Percentiles rank a stretch among this genome's conserved stretches.
Conservation (phyloP, 2,797 vertebrate genomes). For the Acanthopagrus latus region DNA sequence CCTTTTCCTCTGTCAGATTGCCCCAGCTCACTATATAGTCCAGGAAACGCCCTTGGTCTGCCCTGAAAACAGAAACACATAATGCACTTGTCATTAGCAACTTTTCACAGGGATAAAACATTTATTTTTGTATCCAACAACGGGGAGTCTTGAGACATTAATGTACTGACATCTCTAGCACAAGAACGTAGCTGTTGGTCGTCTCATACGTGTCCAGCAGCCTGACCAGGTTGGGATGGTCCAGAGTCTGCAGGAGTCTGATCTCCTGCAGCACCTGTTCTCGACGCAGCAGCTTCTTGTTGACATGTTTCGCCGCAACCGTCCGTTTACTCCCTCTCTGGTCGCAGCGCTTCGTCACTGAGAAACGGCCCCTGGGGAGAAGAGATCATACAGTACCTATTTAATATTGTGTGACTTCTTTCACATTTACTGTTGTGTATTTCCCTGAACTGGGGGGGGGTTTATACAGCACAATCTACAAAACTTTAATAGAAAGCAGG, state of each 20-base stretch:
- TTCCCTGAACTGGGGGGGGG: not conserved
- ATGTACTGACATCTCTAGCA: slow-evolving; percentile 93
- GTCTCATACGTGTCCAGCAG: slow-evolving; percentile 96
- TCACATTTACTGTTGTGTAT: not conserved
- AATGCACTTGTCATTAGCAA: not conserved
- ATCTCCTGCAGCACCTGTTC: slow-evolving; percentile 97
- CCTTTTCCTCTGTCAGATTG: slow-evolving; percentile 94
- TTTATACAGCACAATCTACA: not conserved
- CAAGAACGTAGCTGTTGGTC: slow-evolving; percentile 91
- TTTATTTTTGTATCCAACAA: not conserved
- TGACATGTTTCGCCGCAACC: slow-evolving; percentile 95
- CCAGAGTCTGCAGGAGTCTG: slow-evolving; percentile 92
- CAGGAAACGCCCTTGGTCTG: slow-evolving; percentile 93
- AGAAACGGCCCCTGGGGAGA: slow-evolving; percentile 92
- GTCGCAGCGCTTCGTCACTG: slow-evolving; percentile 95
- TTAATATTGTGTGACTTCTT: not conserved
- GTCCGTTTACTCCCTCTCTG: slow-evolving; percentile 93
- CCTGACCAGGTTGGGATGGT: slow-evolving; percentile 93
- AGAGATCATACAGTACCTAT: slow-evolving; percentile 4
- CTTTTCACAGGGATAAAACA: not conserved
- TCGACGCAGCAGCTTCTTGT: slow-evolving; percentile 96
- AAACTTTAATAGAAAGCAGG: not conserved
- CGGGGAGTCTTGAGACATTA: not conserved
- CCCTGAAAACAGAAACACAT: slow-evolving; percentile 78
- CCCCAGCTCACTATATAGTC: slow-evolving; percentile 94